Evolutionary conservation across 2,888 invertebrate species (phyloP), one percentile per base, ranked within the genome.

Genomic region (Cosmorhoe ocellata): DNA sequence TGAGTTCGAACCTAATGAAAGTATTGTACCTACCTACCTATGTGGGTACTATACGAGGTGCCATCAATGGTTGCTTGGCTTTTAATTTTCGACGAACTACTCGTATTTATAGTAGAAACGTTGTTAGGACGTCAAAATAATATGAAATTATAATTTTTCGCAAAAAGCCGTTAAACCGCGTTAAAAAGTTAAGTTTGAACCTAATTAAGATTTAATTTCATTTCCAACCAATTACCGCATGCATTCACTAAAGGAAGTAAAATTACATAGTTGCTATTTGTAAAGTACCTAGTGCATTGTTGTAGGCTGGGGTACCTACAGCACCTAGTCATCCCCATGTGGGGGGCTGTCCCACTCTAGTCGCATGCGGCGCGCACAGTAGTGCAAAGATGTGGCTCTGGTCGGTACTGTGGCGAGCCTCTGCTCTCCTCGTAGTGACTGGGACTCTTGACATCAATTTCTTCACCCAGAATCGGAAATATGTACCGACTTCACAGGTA

Each of bases 301-400:
- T 6, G n/a, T 28, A 26, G 10, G 24, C 13, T 39, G 2, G 24
- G 39, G n/a, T n/a, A n/a, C n/a, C n/a, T n/a, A n/a, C n/a, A n/a
- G n/a, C n/a, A n/a, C 13, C 7, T 10, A 26, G 40, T 36, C 31
- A 31, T 48, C 26, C 40, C 47, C 40, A 36, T 22, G 48, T 49
- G 32, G 51, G 37, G 51, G 51, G 47, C 43, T 47, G 12, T 31
- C 26, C 9, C 8, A 26, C 39, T 31, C 37, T 12, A 6, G 34
- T 13, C 41, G 37, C 30, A 36, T 52, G 41, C 48, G 47, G 39
- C 43, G 46, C 63, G 69, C 62, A 71, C 63, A 64, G 66, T 71
- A 60, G 66, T 64, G 69, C 45, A 37, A 78, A 56, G 66, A 86
- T 85, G 86, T 77, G 76, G 81, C 79, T 75, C 69, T 71, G 75